Evolutionary conservation across 2,113 vertebrate species (phyloP).

Genomic region (Nymphicus hollandicus): DNA sequence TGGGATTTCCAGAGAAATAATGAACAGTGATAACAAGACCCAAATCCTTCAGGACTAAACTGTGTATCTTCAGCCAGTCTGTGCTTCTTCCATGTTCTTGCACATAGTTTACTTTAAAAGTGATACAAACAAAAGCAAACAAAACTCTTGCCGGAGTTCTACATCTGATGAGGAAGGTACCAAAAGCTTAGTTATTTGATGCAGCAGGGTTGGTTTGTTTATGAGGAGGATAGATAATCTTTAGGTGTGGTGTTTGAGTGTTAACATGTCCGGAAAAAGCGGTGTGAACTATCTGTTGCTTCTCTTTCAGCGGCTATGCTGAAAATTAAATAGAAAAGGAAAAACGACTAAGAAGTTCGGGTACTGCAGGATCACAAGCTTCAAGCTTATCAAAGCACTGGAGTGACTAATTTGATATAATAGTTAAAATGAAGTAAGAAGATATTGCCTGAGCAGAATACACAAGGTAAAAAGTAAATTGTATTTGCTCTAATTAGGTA

Average conservation of each 20-base stretch:
- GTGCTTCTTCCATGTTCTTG: not conserved
- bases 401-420: not conserved
- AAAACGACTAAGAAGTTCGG: not conserved
- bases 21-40: not conserved
- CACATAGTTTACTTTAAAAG: not conserved
- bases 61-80: not conserved
- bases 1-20: not conserved
- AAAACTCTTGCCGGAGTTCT: not conserved
- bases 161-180: not conserved
- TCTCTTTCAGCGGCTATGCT: not conserved
- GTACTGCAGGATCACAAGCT: not conserved
- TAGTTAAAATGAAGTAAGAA: not conserved
- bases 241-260: not conserved
- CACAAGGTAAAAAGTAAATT: not conserved
- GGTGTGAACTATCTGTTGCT: not conserved
- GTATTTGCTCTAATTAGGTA: not conserved
- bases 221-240: not conserved
- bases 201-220: not conserved
- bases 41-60: not conserved
- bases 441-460: not conserved
- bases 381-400: not conserved
- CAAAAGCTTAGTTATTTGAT: not conserved
- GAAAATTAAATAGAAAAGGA: not conserved
- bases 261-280: not conserved
- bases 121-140: not conserved